Conservation (phyloP, 2,113 vertebrate species). For the Phodopus roborovskii region DNA sequence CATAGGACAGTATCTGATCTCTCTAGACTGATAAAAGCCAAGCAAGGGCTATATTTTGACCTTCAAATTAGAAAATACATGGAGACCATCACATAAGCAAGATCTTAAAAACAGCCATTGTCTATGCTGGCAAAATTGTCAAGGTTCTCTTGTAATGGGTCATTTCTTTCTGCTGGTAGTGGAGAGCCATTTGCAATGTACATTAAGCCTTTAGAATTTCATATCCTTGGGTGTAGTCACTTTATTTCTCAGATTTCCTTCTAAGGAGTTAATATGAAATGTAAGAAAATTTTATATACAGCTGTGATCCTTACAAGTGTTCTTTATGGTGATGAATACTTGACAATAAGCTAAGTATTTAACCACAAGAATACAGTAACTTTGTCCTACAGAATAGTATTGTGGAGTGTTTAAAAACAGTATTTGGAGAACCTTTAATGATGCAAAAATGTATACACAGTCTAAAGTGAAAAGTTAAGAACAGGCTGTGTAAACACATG, state of each 20-base stretch:
- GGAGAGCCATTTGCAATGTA: background rate
- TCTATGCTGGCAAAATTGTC: background rate
- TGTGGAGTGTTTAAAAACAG: background rate
- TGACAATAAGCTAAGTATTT: background rate
- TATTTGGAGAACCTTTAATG: slow-evolving; percentile 1
- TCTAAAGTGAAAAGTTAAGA: background rate
- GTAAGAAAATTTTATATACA: background rate
- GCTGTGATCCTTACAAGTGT: background rate
- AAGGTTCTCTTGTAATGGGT: background rate
- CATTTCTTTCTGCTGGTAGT: slow-evolving; percentile 7
- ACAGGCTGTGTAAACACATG: background rate
- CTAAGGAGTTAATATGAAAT: slow-evolving; percentile 22
- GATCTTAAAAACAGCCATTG: background rate
- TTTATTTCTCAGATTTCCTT: slow-evolving; percentile 41
- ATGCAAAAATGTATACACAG: background rate
- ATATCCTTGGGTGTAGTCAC: background rate
- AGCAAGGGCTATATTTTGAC: background rate
- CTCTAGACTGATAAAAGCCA: background rate
- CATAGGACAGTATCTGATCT: background rate
- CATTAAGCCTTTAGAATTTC: background rate
- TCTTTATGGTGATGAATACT: slow-evolving; percentile 9
- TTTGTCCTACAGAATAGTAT: background rate
- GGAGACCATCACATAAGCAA: background rate
- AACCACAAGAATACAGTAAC: background rate
- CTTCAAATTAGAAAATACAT: background rate